These are phyloP conservation scores for Neogobius melanostomus DNA, from an alignment of 2,113 vertebrate genomes.

Conservation along the genomic window DNA sequence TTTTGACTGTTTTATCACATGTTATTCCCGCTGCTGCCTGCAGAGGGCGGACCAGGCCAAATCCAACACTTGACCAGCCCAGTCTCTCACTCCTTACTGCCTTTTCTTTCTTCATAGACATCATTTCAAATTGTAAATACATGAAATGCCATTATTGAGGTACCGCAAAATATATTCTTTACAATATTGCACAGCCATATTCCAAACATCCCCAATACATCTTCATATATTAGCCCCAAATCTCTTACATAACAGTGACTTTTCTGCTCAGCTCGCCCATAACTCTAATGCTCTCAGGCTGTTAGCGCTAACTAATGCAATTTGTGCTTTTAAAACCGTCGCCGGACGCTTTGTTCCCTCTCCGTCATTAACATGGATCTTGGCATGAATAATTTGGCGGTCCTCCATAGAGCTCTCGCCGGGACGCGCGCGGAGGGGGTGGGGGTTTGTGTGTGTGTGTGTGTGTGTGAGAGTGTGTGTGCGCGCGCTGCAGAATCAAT, in stretches of 20 bases:
- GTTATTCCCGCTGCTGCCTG: too few species aligned
- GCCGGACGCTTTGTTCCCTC: conserved; percentile 34
- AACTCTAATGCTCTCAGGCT: conserved; percentile 21
- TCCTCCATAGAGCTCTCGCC: conserved; percentile 37
- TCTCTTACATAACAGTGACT: not conserved
- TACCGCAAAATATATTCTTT: too few species aligned
- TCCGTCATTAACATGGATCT: conserved; percentile 46
- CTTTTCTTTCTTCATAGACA: too few species aligned
- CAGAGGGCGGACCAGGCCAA: too few species aligned
- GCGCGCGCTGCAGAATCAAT: conserved; percentile 64
- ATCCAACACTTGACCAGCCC: too few species aligned
- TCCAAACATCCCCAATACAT: not conserved
- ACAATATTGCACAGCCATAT: too few species aligned
- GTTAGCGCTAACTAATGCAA: conserved; percentile 25
- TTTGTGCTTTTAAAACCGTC: conserved; percentile 28
- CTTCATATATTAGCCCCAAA: not conserved
- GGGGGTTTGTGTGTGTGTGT: conserved; percentile 21
- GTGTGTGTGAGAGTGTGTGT: conserved; percentile 15
- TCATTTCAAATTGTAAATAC: too few species aligned
- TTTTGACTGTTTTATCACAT: too few species aligned
- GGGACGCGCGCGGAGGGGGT: conserved; percentile 24
- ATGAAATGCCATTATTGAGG: too few species aligned
- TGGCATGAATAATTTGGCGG: conserved; percentile 70
- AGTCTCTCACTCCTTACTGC: too few species aligned
- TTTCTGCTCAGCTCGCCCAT: not conserved